A percentile compares a stretch with the other conserved stretches of the same genome.
Evolutionary conservation across 2,888 invertebrate genomes (phyloP).

Genomic region (Agrochola circellaris): DNA sequence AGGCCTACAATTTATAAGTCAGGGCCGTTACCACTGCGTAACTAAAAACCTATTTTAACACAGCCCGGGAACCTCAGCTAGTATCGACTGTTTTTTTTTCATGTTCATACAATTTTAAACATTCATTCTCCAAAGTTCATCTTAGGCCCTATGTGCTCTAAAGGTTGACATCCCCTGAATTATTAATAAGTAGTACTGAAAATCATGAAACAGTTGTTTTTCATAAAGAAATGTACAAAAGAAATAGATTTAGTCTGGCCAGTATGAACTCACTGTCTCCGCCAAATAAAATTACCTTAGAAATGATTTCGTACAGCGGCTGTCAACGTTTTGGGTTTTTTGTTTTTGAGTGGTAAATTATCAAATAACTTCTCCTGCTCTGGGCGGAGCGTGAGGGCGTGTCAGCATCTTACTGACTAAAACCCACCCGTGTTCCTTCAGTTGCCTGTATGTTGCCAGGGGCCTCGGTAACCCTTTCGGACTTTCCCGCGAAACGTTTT

Average conservation of each 20-base stretch:
- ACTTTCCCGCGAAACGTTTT: background rate
- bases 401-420: too few species aligned
- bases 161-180: slow-evolving; percentile 8
- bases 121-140: background rate
- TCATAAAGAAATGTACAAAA: slow-evolving; percentile 36
- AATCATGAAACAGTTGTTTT: slow-evolving; percentile 19
- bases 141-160: background rate
- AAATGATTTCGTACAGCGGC: slow-evolving; percentile 63
- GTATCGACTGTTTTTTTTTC: too few species aligned
- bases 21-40: too few species aligned
- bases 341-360: too few species aligned
- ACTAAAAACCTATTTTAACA: background rate
- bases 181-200: slow-evolving; percentile 22
- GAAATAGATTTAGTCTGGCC: slow-evolving; percentile 55
- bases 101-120: too few species aligned
- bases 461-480: too few species aligned
- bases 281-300: slow-evolving; percentile 63
- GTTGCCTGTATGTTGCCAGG: too few species aligned
- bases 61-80: background rate
- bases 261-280: slow-evolving; percentile 47
- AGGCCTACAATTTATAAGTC: too few species aligned
- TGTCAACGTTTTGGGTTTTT: slow-evolving; percentile 41
- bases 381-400: too few species aligned
- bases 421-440: too few species aligned
- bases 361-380: too few species aligned